phyloP scores from a whole-genome alignment of 1,140 invertebrate genomes.

The Rhynchophorus ferrugineus region DNA sequence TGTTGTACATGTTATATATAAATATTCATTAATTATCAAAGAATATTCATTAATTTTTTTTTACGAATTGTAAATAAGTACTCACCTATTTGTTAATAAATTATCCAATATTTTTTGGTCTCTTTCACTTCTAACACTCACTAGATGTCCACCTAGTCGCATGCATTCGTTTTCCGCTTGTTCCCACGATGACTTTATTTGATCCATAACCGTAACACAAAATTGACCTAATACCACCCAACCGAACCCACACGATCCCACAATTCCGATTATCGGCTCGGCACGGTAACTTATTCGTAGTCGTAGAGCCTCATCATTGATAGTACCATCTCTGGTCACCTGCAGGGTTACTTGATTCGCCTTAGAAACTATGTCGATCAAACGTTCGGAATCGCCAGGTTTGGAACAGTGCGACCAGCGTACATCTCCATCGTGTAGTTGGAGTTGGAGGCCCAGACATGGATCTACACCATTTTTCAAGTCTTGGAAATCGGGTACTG shows the following conservation, averaged over 20 bases:
- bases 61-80: too few relatives aligned
- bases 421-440: conserved; percentile 46
- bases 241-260: conserved; percentile 54
- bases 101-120: conserved; percentile 54
- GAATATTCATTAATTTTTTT: too few relatives aligned
- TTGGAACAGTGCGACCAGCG: conserved; percentile 51
- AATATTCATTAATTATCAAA: too few relatives aligned
- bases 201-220: conserved; percentile 54
- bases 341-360: conserved; percentile 46
- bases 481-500: conserved; percentile 23
- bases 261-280: conserved; percentile 46
- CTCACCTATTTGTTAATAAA: conserved; percentile 52
- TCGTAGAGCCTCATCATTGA: conserved; percentile 25
- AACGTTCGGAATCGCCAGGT: conserved; percentile 45
- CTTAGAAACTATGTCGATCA: conserved; percentile 50
- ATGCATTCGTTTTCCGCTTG: conserved; percentile 58
- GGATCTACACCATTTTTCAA: conserved; percentile 25
- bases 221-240: conserved; percentile 53
- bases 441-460: conserved; percentile 48
- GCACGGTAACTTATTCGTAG: conserved; percentile 43
- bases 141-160: conserved; percentile 55
- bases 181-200: conserved; percentile 49
- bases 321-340: conserved; percentile 19
- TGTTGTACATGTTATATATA: too few relatives aligned
- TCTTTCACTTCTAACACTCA: conserved; percentile 51